Evolutionary conservation across 2,113 vertebrate species (phyloP), one percentile per base, ranked within the genome.

Genomic region (Aleadryas rufinucha): DNA sequence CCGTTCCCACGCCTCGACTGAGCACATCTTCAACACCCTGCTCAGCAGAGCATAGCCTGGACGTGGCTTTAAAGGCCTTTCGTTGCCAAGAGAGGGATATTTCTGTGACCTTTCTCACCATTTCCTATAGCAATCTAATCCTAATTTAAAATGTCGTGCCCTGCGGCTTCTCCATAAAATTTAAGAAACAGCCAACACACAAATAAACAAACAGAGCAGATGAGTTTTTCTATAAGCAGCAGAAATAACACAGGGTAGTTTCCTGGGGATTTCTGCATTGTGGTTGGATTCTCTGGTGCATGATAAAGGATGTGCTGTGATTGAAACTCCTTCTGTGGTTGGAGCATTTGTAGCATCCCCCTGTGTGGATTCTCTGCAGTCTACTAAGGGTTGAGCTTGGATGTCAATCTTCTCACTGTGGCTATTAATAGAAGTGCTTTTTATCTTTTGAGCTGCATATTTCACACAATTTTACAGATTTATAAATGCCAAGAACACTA

Each of bases 241-340:
- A 97, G 91, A 66, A 95, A 95, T 41, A 93, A 93, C 89, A 68
- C 65, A 66, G 95, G 80, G 95, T 75, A 19, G 91, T 95, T 95
- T 97, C 95, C 95, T 91, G 91, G 94, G 94, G 95, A 92, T 96
- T 97, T 97, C 95, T 96, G 89, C 86, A 24, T n/a, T 95, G 94
- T 64, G 94, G 95, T 84, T 89, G 91, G 91, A 92, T 81, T 89
- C 95, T 94, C 91, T 93, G 65, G 91, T 94, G 94, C 64, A 41
- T 52, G 35, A 78, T 89, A 97, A 93, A 90, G 86, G 91, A 77
- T 87, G 60, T 64, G 80, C 80, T 41, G 27, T 44, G 84, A 95
- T 74, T 74, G 89, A 91, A 96, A 95, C 64, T 84, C 91, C 47
- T 91, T 44, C 91, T 92, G 95, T 71, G 76, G 89, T 23, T 71